Evolutionary conservation across 2,888 invertebrate species (phyloP).

Genomic region (Buathra laborator): DNA sequence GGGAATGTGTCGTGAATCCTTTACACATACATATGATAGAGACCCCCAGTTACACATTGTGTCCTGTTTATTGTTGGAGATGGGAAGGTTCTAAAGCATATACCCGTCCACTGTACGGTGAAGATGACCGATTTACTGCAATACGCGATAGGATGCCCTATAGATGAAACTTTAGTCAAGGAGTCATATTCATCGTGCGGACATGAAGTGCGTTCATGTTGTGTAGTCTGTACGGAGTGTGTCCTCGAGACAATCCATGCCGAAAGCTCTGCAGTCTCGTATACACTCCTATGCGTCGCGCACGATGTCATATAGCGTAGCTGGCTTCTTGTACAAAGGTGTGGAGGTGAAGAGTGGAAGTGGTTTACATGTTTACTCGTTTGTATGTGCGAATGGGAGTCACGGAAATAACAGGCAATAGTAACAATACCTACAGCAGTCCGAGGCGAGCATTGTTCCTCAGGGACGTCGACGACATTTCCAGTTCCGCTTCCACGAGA

Average conservation of each 20-base stretch:
- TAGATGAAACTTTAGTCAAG: constrained; percentile 12
- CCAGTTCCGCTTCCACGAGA: constrained; percentile 53
- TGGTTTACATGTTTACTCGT: not conserved
- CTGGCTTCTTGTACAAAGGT: not conserved
- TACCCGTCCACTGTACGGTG: not conserved
- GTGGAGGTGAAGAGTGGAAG: not conserved
- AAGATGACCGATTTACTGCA: constrained; percentile 29
- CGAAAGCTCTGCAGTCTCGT: constrained; percentile 4
- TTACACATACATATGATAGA: constrained; percentile 5
- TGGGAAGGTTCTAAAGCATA: not conserved
- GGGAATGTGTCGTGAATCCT: constrained; percentile 32
- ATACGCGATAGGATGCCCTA: not conserved
- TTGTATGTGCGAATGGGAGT: constrained; percentile 12
- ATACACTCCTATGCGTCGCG: not conserved
- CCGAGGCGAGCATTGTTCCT: constrained; percentile 67
- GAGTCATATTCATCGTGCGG: constrained; percentile 4
- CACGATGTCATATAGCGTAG: constrained; percentile 8
- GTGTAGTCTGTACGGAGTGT: not conserved
- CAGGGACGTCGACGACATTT: constrained; percentile 47
- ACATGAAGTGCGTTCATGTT: not conserved
- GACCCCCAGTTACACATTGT: not conserved
- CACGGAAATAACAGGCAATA: constrained; percentile 73
- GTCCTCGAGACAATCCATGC: not conserved
- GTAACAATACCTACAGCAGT: constrained; percentile 66
- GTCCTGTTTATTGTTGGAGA: not conserved